Percentiles rank a stretch among this genome's conserved stretches.
These are phyloP conservation scores for Echinops telfairi DNA, from an alignment of 2,113 vertebrate species.

Conservation along the genomic window DNA sequence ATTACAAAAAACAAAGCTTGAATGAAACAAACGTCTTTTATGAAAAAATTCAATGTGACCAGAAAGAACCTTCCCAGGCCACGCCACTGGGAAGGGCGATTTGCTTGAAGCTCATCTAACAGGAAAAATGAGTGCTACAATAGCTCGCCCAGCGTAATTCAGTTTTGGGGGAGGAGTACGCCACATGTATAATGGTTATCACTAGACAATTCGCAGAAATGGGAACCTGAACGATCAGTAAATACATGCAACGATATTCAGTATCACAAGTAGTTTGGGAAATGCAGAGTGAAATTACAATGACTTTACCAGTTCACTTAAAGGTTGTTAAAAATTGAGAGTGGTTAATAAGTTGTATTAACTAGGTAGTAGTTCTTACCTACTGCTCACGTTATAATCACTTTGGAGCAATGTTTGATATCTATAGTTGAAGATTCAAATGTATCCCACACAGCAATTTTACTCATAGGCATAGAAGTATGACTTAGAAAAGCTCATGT, in stretches of 20 bases:
- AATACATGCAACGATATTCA: constrained; percentile 19
- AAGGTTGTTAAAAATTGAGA: constrained; percentile 8
- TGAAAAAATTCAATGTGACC: too few species aligned
- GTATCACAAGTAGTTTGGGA: not conserved
- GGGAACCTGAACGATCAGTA: not conserved
- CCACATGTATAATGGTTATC: not conserved
- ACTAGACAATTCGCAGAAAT: not conserved
- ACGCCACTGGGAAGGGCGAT: too few species aligned
- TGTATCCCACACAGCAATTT: not conserved
- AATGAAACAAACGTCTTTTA: too few species aligned
- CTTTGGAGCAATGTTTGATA: not conserved
- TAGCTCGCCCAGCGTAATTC: too few species aligned
- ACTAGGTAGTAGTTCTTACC: not conserved
- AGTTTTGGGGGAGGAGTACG: too few species aligned
- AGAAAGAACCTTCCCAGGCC: too few species aligned
- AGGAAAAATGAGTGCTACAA: too few species aligned
- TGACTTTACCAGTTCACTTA: not conserved
- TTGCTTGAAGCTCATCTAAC: too few species aligned
- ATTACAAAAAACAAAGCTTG: too few species aligned
- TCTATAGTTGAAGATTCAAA: not conserved
- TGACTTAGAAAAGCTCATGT: not conserved
- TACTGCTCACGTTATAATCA: not conserved
- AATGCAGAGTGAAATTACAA: not conserved
- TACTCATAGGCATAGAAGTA: not conserved
- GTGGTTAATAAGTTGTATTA: not conserved